Conservation (phyloP, 2,113 vertebrate species). For the Lota lota region DNA sequence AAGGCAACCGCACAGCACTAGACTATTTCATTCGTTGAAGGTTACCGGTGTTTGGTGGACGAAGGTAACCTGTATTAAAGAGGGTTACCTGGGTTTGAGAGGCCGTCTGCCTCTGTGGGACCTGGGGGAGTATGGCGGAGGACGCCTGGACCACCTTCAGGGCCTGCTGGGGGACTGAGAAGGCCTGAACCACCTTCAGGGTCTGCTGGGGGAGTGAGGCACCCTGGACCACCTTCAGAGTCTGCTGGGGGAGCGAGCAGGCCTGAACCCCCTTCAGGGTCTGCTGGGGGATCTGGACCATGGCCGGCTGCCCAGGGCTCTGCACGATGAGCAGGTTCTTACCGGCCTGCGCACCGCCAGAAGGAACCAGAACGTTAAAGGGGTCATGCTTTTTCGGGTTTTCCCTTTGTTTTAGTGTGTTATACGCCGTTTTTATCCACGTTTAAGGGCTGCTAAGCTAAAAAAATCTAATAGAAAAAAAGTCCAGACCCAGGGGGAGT, state of each 20-base stretch:
- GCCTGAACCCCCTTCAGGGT: constrained; percentile 91
- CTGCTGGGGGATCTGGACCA: constrained; percentile 93
- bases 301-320: constrained; percentile 84
- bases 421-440: no score
- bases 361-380: no score
- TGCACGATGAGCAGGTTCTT: constrained; percentile 94
- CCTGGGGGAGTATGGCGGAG: constrained; percentile 88
- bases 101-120: constrained; percentile 86
- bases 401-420: no score
- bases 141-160: constrained; percentile 95
- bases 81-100: constrained; percentile 88
- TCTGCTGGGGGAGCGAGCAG: constrained; percentile 84
- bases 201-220: constrained; percentile 83
- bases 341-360: constrained; percentile 75
- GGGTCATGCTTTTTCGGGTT: no score
- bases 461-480: no score
- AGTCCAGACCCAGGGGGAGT: no score
- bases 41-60: no score
- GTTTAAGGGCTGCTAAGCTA: no score
- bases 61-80: background rate
- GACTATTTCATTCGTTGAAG: background rate
- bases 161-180: constrained; percentile 84
- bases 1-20: no score
- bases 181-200: constrained; percentile 86
- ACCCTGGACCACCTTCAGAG: constrained; percentile 89